Evolutionary conservation across 2,888 invertebrate species (phyloP).

Genomic region (Muschampia plurimacula): DNA sequence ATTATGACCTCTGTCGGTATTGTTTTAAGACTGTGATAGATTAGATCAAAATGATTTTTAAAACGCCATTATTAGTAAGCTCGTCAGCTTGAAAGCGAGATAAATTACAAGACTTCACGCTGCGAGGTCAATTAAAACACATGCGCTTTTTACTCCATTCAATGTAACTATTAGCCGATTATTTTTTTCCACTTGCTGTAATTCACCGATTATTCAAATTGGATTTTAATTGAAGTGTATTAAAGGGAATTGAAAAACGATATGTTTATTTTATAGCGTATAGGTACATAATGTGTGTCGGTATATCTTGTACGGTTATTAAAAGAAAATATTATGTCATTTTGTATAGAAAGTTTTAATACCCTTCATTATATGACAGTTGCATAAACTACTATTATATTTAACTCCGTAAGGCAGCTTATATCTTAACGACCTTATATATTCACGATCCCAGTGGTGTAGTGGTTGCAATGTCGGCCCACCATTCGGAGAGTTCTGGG

Average conservation of each 20-base stretch:
- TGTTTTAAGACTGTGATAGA: conserved; percentile 16
- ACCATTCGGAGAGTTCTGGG: too few species aligned
- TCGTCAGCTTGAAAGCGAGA: conserved; percentile 60
- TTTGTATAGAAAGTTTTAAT: too few species aligned
- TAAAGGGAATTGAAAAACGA: conserved; percentile 42
- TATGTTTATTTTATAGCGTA: conserved; percentile 1
- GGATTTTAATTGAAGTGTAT: conserved; percentile 52
- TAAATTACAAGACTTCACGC: conserved; percentile 67
- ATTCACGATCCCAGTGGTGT: too few species aligned
- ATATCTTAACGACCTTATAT: too few species aligned
- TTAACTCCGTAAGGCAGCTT: too few species aligned
- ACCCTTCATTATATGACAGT: too few species aligned
- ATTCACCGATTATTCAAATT: conserved; percentile 59
- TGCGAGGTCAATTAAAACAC: conserved; percentile 64
- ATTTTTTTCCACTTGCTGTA: conserved; percentile 55
- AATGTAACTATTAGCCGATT: conserved; percentile 43
- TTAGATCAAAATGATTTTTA: conserved; percentile 43
- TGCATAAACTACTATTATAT: too few species aligned
- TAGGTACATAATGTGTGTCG: too few species aligned
- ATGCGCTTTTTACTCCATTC: conserved; percentile 60
- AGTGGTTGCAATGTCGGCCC: too few species aligned
- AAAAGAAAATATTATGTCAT: too few species aligned
- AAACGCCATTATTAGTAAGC: conserved; percentile 45
- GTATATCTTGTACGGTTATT: background rate
- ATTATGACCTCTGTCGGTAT: background rate